A percentile compares a stretch with the other conserved stretches of the same genome.
Evolutionary conservation across 2,113 vertebrate genomes (phyloP).

Genomic region (Lipotes vexillifer): DNA sequence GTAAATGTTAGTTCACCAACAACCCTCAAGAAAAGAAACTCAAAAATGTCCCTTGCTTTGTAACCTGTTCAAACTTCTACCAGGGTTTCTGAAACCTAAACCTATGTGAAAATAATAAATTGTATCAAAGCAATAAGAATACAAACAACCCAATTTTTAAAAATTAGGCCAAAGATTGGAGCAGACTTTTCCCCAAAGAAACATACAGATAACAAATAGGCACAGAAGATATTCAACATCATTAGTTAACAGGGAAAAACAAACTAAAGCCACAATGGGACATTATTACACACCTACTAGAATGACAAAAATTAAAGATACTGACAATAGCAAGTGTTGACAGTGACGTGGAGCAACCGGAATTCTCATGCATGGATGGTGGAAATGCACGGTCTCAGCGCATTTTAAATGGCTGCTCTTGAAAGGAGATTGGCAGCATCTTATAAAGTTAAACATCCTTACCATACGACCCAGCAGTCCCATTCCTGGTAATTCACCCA

Average conservation of each 20-base stretch:
- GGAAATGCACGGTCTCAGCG: fast-evolving
- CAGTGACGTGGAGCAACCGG: background rate
- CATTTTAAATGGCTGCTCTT: background rate
- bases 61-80: background rate
- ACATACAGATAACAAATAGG: background rate
- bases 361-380: background rate
- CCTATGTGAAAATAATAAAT: background rate
- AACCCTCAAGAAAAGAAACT: background rate
- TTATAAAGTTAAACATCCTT: background rate
- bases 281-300: background rate
- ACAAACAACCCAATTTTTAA: background rate
- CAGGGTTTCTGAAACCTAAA: background rate
- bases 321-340: background rate
- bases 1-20: background rate
- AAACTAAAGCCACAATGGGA: background rate
- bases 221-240: background rate
- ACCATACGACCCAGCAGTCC: background rate
- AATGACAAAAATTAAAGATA: background rate
- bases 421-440: background rate
- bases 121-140: background rate
- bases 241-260: background rate
- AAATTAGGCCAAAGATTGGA: background rate
- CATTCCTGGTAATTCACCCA: background rate
- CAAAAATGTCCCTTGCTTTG: background rate
- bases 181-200: background rate